Evolutionary conservation across 2,888 invertebrate genomes (phyloP).

Genomic region (Kuschelorhynchus macadamiae): DNA sequence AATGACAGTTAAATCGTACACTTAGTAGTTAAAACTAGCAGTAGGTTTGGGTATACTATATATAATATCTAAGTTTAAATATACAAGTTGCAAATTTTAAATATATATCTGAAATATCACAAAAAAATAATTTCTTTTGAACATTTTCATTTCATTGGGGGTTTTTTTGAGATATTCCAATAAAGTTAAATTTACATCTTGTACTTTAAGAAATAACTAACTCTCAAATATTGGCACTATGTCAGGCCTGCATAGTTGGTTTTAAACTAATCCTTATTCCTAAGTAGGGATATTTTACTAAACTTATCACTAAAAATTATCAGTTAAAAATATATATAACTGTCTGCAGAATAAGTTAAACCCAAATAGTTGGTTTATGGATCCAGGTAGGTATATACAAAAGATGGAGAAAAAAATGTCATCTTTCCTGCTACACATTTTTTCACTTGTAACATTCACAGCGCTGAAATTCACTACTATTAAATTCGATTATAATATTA

Average conservation of each 20-base stretch:
- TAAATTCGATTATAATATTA: too few species aligned
- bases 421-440: too few species aligned
- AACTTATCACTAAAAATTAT: too few species aligned
- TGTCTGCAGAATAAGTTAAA: too few species aligned
- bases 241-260: constrained; percentile 19
- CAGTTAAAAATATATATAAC: too few species aligned
- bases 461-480: constrained; percentile 5
- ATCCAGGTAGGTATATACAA: too few species aligned
- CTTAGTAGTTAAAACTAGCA: not conserved
- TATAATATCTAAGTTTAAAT: not conserved
- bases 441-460: not conserved
- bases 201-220: not conserved
- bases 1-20: constrained; percentile 8
- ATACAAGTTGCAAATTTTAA: constrained; percentile 16
- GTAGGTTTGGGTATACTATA: constrained; percentile 1
- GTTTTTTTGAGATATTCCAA: not conserved
- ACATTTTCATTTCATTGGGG: too few species aligned
- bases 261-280: not conserved
- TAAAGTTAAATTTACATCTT: not conserved
- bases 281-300: too few species aligned
- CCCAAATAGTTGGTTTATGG: too few species aligned
- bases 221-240: constrained; percentile 15
- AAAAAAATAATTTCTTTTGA: not conserved
- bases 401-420: too few species aligned
- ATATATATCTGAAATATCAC: not conserved